Evolutionary conservation across 2,797 vertebrate genomes (phyloP), one percentile per base, ranked within the genome.

Genomic region (Sciurus carolinensis): DNA sequence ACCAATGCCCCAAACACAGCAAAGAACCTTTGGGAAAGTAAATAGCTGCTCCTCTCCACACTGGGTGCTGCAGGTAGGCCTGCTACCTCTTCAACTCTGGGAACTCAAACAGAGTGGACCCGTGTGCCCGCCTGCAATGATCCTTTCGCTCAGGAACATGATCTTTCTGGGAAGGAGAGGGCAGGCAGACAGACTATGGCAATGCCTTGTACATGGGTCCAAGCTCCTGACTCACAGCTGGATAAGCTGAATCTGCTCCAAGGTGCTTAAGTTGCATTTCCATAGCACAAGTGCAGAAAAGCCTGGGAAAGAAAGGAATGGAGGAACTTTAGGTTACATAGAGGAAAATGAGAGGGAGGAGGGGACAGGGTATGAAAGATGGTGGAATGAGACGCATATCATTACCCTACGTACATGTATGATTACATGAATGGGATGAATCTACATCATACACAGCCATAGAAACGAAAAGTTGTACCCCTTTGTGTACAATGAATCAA

Each of bases 181-280:
- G 14, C 2, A 81, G 82, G 6, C 2, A 30, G 22, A 52, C n/a
- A 83, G 1, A 15, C 4, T 1, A 14, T 5, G 4, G 28, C 9
- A 71, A 0, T 28, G 7, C 12, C 33, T 71, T 22, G 42, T 4
- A 6, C 0, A 3, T 4, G 20, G 3, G 3, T 62, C 26, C 7
- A 24, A 44, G 15, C 6, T 66, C 14, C 22, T 62, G 72, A 79
- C 39, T 75, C 14, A 50, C 36, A 30, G 24, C 42, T 24, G 26
- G 26, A 5, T 28, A 50, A 72, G 30, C 39, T 67, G 13, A 3
- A 26, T 47, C 47, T 87, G 1, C 36, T 15, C 50, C 20, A 42
- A 67, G 47, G 54, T 69, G 39, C 26, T 26, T 12, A 72, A 83
- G 50, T 69, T 69, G 26, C 39, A n/a, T 14, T n/a, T 4, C 15